A percentile compares a stretch with the other conserved stretches of the same genome.
Evolutionary conservation across 1,140 invertebrate species (phyloP).

Genomic region (Lanistes nyassanus): DNA sequence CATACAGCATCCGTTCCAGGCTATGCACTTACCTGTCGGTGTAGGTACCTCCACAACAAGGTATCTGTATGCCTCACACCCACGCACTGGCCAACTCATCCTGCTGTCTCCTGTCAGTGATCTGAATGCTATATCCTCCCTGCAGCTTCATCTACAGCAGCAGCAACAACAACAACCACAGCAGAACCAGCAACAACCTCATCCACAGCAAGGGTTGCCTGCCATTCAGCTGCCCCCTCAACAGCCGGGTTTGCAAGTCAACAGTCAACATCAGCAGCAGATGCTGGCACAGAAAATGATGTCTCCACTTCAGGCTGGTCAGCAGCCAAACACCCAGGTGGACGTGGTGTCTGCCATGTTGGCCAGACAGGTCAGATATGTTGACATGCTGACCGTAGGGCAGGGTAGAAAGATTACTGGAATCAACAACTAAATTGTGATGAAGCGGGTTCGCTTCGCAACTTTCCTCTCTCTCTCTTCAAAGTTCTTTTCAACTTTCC

Average conservation of each 20-base stretch:
- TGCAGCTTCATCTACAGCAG: neutral
- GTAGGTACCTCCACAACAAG: neutral
- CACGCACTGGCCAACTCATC: slow-evolving; percentile 17
- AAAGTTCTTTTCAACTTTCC: too few relatives aligned
- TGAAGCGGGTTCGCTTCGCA: too few relatives aligned
- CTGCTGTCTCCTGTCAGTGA: slow-evolving; percentile 17
- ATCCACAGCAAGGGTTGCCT: neutral
- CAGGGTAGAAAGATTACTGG: too few relatives aligned
- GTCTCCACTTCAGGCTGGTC: slow-evolving; percentile 6
- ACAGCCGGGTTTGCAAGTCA: neutral
- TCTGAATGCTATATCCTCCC: neutral
- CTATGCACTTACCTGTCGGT: slow-evolving; percentile 10
- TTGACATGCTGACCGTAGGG: too few relatives aligned
- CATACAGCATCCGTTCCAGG: neutral
- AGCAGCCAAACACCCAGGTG: neutral
- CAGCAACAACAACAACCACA: neutral
- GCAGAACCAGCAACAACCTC: neutral
- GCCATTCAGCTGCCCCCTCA: neutral
- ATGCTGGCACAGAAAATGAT: neutral
- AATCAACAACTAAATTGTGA: too few relatives aligned
- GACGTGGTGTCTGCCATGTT: neutral
- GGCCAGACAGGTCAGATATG: neutral
- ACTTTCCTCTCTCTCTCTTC: too few relatives aligned
- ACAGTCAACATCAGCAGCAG: slow-evolving; percentile 1
- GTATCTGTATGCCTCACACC: slow-evolving; percentile 19